These are phyloP conservation scores for Lasiurus cinereus DNA, from an alignment of 2,113 vertebrate species.

Conservation along the genomic window DNA sequence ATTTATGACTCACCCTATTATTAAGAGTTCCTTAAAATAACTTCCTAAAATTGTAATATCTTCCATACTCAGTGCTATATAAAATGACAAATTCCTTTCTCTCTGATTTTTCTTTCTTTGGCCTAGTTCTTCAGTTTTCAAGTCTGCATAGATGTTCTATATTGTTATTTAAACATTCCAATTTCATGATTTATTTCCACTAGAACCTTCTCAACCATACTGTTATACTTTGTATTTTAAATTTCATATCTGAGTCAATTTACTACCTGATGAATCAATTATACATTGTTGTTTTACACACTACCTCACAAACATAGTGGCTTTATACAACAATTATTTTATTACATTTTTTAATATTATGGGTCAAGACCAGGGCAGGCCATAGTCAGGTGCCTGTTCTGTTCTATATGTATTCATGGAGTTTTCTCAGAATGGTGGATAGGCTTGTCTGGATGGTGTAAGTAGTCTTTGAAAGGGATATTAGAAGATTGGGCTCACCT, in stretches of 20 bases:
- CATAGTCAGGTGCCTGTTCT: neutral
- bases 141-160: rapidly evolving
- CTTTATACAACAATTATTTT: neutral
- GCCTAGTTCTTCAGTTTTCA: neutral
- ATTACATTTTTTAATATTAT: neutral
- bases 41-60: neutral
- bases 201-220: neutral
- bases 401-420: neutral
- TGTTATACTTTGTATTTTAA: neutral
- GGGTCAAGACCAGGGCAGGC: neutral
- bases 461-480: neutral
- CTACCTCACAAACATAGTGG: too few species aligned
- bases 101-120: neutral
- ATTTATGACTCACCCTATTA: neutral
- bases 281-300: neutral
- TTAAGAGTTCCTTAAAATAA: neutral
- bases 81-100: slow-evolving; percentile 21
- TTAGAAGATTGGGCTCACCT: neutral
- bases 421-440: neutral
- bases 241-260: neutral
- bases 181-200: neutral
- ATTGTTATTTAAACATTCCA: neutral
- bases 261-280: neutral
- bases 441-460: neutral
- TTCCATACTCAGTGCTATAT: neutral